Evolutionary conservation across 2,888 invertebrate species (phyloP), one percentile per base, ranked within the genome.

Genomic region (Mechanitis mazaeus): DNA sequence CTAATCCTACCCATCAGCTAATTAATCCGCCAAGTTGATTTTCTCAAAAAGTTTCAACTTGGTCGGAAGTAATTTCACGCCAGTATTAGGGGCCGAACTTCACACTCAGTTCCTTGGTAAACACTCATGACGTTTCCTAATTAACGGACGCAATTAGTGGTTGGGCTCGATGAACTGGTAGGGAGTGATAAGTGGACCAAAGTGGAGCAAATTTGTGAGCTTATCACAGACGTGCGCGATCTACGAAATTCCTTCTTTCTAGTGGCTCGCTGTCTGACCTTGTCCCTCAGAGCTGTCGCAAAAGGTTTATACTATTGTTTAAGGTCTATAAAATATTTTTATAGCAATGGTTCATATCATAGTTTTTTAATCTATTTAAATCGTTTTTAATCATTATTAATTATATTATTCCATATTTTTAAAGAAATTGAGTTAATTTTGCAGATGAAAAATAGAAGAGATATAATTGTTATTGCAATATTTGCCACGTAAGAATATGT

Each of bases 51-150:
- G 84, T 87, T 87, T 86, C 83, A 84, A 84, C 82, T 85, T 83
- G 74, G 71, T 70, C 79, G 84, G 87, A 88, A 88, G 87, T 87
- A 87, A 88, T 88, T 89, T 87, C 83, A 83, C 87, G 86, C 83
- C 79, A 78, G 77, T 85, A 83, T 85, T 85, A 87, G 83, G 80
- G 78, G 69, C 71, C 78, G 83, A 89, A 90, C 90, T 90, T 89
- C 89, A 89, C 90, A 90, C 90, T 89, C 88, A 88, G 87, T 85
- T 81, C 83, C 81, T 83, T 80, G 80, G 89, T 90, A 90, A 90
- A 90, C 90, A 90, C 90, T 90, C 89, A 90, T 88, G 90, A 90
- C 90, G 90, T 88, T 87, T 87, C 87, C 84, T 90, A 90, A 90
- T 90, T 90, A 90, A 89, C 89, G 89, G 85, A 88, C 90, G 89